These are phyloP conservation scores for Parnassius mnemosyne DNA, from an alignment of 2,888 invertebrate species.

Conservation along the genomic window DNA sequence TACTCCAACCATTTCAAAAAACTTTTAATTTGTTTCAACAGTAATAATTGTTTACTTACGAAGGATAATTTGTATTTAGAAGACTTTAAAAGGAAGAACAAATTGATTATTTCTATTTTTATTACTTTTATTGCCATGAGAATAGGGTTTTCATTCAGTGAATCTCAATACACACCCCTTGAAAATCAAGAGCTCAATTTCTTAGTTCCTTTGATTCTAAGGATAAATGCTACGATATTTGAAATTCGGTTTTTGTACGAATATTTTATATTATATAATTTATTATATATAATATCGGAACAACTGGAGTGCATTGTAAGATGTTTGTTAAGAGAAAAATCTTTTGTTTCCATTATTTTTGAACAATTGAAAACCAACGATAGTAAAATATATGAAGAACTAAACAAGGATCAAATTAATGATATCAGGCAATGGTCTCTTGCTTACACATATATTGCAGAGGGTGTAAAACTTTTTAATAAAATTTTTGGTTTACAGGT, in stretches of 20 bases:
- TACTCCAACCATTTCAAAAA: constrained; percentile 4
- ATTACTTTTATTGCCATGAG: neutral
- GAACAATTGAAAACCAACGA: neutral
- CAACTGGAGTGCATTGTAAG: constrained; percentile 16
- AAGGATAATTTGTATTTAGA: constrained; percentile 13
- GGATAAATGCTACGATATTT: neutral
- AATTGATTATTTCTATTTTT: neutral
- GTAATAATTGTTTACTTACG: neutral
- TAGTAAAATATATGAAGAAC: neutral
- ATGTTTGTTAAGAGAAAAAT: neutral
- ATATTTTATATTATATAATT: neutral
- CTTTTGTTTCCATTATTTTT: neutral
- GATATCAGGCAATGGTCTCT: constrained; percentile 10
- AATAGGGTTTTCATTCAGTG: neutral
- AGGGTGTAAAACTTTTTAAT: constrained; percentile 6
- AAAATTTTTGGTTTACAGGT: constrained; percentile 17
- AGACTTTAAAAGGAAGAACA: neutral
- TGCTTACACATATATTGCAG: constrained; percentile 7
- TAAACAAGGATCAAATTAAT: constrained; percentile 1
- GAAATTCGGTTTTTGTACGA: constrained; percentile 9
- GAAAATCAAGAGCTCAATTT: neutral
- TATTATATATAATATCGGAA: constrained; percentile 12
- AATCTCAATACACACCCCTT: neutral
- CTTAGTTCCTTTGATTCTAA: neutral
- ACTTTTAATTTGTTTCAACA: constrained; percentile 1